Evolutionary conservation across 2,113 vertebrate genomes (phyloP), one percentile per base, ranked within the genome.

Genomic region (Corythornis vintsioides): DNA sequence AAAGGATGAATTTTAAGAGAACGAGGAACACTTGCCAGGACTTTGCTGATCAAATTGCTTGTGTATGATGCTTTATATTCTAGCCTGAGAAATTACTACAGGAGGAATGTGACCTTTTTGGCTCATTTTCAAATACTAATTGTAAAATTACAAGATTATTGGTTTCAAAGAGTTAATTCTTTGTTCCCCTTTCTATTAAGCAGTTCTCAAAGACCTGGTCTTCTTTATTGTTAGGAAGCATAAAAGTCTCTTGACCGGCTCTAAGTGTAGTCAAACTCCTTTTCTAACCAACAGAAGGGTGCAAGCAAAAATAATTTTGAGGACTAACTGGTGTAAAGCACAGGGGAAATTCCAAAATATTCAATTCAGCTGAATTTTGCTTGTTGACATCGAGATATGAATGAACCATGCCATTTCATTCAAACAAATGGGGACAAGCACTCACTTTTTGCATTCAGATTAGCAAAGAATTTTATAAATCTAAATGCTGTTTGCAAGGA

Each of bases 151-250:
- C 43, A 59, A 84, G 42, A 82, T 71, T 81, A 83, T 90, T 94
- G 22, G 52, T 84, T 81, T 45, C 82, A 89, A 95, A 89, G 92
- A 87, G 81, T 96, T 97, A 97, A 96, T 96, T 97, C 86, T 93
- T 95, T 96, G 81, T 92, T 59, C 26, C 15, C 15, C 26, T 73
- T 75, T 59, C 20, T 83, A 71, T 93, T 85, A 93, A 93, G 94
- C 65, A 38, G 7, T 63, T 93, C 86, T 89, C 80, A 94, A 94
- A 93, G 70, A 57, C 19, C 67, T 83, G 67, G 26, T 63, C 20
- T 86, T 81, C 71, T 86, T 92, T 85, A 80, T 63, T 71, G 18
- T 83, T 71, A 86, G 82, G 31, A 95, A 74, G 56, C 14, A 77
- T 28, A 64, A 77, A 85, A 85, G n/a, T 45, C 40, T 53, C 45